Conservation (phyloP, 1,140 invertebrate genomes). For the Philotrypesis tridentata region DNA sequence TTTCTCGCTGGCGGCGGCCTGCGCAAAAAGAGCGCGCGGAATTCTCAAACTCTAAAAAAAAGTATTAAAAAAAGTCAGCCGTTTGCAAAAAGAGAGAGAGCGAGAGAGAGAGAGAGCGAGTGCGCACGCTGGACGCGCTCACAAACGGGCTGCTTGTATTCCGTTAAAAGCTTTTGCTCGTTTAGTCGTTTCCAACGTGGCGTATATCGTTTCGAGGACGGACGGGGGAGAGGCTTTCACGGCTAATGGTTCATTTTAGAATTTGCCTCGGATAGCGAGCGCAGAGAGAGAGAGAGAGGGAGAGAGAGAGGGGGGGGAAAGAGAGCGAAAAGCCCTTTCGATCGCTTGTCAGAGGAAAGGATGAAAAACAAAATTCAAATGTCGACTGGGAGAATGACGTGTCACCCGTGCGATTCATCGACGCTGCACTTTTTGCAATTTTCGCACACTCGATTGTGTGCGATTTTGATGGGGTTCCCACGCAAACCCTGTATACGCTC, state of each 20-base stretch:
- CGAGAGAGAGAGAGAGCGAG: no score
- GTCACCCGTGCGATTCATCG: neutral
- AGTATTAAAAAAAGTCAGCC: conserved; percentile 6
- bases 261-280: conserved; percentile 3
- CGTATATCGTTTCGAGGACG: neutral
- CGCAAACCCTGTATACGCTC: neutral
- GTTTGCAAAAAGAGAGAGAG: neutral
- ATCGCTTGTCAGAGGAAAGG: neutral
- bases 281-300: neutral
- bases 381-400: neutral
- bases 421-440: neutral
- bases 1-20: neutral
- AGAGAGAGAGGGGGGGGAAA: neutral
- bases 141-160: conserved; percentile 47
- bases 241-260: conserved; percentile 49
- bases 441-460: neutral
- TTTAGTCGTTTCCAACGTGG: conserved; percentile 35
- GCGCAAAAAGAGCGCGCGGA: neutral
- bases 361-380: conserved; percentile 27
- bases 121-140: conserved; percentile 3
- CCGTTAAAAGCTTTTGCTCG: conserved; percentile 50
- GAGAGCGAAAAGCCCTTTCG: neutral
- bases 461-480: neutral
- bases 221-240: conserved; percentile 28
- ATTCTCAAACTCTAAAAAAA: neutral